phyloP scores from a whole-genome alignment of 2,888 invertebrate species.

The Plebejus argus region DNA sequence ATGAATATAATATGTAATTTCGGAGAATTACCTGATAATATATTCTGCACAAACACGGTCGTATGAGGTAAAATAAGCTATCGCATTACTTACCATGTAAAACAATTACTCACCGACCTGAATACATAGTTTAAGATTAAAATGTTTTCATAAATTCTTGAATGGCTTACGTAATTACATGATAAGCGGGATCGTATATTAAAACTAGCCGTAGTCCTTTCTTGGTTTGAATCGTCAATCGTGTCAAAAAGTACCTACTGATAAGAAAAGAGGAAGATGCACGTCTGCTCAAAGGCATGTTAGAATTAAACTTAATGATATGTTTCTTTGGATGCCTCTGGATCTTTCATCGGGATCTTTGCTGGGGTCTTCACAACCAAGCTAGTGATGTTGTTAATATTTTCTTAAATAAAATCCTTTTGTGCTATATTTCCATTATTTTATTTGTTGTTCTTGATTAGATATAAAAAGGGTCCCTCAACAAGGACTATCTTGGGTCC shows the following conservation, averaged over 20 bases:
- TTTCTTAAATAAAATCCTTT: not conserved
- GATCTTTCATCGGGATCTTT: not conserved
- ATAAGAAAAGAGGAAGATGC: not conserved
- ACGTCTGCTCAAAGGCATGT: not conserved
- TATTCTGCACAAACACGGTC: conserved; percentile 18
- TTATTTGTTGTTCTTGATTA: not conserved
- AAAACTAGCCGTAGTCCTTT: not conserved
- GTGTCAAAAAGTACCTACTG: not conserved
- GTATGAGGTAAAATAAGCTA: conserved; percentile 14
- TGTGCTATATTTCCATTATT: not conserved
- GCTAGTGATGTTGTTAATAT: not conserved
- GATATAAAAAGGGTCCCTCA: not conserved
- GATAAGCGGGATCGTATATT: conserved; percentile 1
- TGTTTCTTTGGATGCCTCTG: not conserved
- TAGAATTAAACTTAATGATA: not conserved
- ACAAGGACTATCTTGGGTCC: not conserved
- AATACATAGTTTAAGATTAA: conserved; percentile 2
- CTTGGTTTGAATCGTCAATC: not conserved
- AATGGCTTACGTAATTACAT: not conserved
- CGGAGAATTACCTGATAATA: not conserved
- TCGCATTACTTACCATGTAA: not conserved
- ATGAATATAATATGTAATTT: conserved; percentile 10
- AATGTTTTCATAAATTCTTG: conserved; percentile 13
- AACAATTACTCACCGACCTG: conserved; percentile 12
- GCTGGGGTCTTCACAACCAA: not conserved